A percentile compares a stretch with the other conserved stretches of the same genome.
Evolutionary conservation across 2,113 vertebrate genomes (phyloP).

Genomic region (Noctilio leporinus): DNA sequence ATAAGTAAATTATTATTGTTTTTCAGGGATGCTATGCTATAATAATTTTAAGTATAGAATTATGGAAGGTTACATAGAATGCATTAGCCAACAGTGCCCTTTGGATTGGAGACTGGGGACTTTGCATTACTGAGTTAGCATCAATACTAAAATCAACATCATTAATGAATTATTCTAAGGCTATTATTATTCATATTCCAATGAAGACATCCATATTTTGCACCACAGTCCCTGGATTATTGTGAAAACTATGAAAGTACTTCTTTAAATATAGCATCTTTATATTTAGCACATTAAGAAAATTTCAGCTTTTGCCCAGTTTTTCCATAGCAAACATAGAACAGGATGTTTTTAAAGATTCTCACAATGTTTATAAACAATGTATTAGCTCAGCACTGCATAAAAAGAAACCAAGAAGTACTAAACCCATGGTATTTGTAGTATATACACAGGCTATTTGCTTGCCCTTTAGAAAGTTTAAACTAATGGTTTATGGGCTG

Average conservation of each 20-base stretch:
- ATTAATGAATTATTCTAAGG: background rate
- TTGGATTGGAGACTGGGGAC: background rate
- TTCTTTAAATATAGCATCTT: background rate
- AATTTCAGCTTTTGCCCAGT: background rate
- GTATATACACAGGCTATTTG: background rate
- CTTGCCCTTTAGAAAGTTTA: constrained; percentile 7
- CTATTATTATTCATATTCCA: background rate
- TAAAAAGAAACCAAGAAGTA: constrained; percentile 20
- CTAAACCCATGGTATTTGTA: constrained; percentile 2
- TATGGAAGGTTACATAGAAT: background rate
- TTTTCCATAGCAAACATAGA: constrained; percentile 11
- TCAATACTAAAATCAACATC: background rate
- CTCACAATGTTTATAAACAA: constrained; percentile 54
- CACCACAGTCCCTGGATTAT: background rate
- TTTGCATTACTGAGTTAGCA: background rate
- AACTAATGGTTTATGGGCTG: background rate
- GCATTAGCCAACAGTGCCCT: background rate
- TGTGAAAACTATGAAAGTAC: background rate
- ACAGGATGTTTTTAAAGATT: constrained; percentile 56
- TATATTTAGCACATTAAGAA: background rate
- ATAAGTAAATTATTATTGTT: background rate
- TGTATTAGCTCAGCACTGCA: background rate
- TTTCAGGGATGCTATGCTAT: background rate
- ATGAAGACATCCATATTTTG: background rate
- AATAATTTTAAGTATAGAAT: background rate